These are phyloP conservation scores for Polyommatus icarus DNA, from an alignment of 2,888 invertebrate genomes.

Conservation along the genomic window DNA sequence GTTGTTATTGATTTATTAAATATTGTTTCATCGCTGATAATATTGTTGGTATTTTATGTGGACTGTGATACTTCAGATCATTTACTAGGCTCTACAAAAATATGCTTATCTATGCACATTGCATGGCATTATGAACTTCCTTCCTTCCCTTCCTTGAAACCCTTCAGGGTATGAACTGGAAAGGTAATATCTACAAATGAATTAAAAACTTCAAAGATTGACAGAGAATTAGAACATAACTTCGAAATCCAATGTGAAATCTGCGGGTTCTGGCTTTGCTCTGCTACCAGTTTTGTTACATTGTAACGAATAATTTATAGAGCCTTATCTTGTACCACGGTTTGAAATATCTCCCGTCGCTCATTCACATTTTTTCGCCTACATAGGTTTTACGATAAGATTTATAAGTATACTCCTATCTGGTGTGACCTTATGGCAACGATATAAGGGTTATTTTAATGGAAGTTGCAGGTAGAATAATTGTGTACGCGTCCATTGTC, in stretches of 20 bases:
- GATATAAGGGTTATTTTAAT: background rate
- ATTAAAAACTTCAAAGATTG: background rate
- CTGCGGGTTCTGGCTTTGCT: background rate
- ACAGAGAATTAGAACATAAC: background rate
- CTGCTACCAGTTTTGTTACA: slow-evolving; percentile 13
- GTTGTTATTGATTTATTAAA: background rate
- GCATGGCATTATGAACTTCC: too few species aligned
- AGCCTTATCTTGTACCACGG: slow-evolving; percentile 18
- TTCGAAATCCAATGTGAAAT: background rate
- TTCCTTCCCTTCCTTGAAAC: too few species aligned
- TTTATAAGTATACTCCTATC: slow-evolving; percentile 41
- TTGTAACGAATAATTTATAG: background rate
- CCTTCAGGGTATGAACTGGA: background rate
- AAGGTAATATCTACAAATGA: background rate
- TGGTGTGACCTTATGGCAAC: background rate
- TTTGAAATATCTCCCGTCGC: slow-evolving; percentile 40
- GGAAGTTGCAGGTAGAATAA: slow-evolving; percentile 49
- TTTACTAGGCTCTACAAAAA: background rate
- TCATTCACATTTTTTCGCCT: slow-evolving; percentile 46
- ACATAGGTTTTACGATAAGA: slow-evolving; percentile 54
- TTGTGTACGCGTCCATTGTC: slow-evolving; percentile 36
- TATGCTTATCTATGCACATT: background rate
- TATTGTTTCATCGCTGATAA: background rate
- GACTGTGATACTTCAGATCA: too few species aligned
- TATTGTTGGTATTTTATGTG: background rate